Base-by-base conservation (phyloP, 2,888 invertebrate species). In the Arrhopalites spinosus region DNA sequence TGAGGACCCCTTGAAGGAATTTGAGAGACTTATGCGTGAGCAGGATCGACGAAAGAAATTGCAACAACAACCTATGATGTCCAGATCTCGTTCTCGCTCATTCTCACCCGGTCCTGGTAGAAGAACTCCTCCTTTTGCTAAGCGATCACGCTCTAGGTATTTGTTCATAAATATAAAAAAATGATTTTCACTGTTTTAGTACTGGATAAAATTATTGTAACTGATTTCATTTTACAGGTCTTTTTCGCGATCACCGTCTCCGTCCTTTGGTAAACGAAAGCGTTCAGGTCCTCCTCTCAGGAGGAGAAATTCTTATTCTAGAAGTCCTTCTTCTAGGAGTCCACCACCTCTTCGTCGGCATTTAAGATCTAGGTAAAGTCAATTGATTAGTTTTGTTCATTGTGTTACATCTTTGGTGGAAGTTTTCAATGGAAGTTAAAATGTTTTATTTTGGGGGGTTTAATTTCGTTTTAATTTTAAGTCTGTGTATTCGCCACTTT, bases 1-100 rank as follows among this genome's bases (percentile, higher is more conserved):
- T 81, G 93, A 93, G 84, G 94, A 95, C 86, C 93, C 94, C 2
- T 86, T 94, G 83, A 93, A 93, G 85, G 93, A 93, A 72, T 95
- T 95, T 85, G 92, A 94, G 85, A 89, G 93, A 81, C 92, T 94
- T 88, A 89, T 95, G 84, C 89, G 92, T 80, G 94, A 94, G 86
- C 94, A 94, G 25, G 59, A 59, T 23, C 91, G 86, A 87, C 90
- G 64, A 90, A 91, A 80, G 70, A 80, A 82, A 71, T 64, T 75
- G 36, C 53, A 53, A 23, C 74, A 77, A 27, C 80, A 77, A 47
- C n/a, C 81, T 89, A 36, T 36, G n/a, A n/a, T n/a, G n/a, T n/a
- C n/a, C n/a, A 83, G 86, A 76, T 86, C 86, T 27, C 84, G 86
- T 76, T 86, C 86, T 2, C 84, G 86, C 17, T 86, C 79, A 84